Evolutionary conservation across 2,113 vertebrate genomes (phyloP).

Genomic region (Poeciliopsis retropinna): DNA sequence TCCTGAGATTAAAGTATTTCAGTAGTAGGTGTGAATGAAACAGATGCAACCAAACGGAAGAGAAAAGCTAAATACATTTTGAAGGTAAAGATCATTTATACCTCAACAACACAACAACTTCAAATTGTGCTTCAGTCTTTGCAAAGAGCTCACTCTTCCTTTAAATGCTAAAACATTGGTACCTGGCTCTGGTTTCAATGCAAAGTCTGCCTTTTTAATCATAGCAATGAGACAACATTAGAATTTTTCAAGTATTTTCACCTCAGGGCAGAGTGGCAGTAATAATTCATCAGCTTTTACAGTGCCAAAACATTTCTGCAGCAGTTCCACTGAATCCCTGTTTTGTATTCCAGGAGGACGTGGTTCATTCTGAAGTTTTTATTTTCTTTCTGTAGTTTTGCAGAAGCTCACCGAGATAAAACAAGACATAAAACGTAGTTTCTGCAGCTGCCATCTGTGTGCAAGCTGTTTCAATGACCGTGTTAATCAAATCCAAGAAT

Average conservation of each 20-base stretch:
- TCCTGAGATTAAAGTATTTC: constrained; percentile 54
- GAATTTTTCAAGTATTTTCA: constrained; percentile 48
- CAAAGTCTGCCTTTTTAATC: constrained; percentile 9
- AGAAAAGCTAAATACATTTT: constrained; percentile 43
- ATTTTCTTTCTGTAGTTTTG: constrained; percentile 17
- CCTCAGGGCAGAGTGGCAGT: constrained; percentile 33
- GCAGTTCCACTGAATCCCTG: constrained; percentile 21
- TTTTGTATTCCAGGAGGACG: constrained; percentile 24
- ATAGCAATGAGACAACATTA: constrained; percentile 26
- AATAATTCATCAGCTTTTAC: constrained; percentile 46
- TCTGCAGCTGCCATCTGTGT: not conserved
- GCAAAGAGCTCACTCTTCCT: constrained; percentile 10
- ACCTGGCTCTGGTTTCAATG: not conserved
- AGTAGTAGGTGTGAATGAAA: constrained; percentile 48
- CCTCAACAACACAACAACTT: constrained; percentile 48
- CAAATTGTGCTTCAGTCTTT: constrained; percentile 30
- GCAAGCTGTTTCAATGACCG: not conserved
- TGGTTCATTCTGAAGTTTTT: constrained; percentile 23
- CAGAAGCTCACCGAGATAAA: constrained; percentile 3
- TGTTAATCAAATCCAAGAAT: constrained; percentile 1
- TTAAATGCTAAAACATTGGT: constrained; percentile 31
- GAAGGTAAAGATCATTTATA: constrained; percentile 49
- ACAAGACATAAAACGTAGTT: not conserved
- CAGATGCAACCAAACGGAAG: constrained; percentile 41
- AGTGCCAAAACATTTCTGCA: constrained; percentile 32